phyloP scores from a whole-genome alignment of 2,113 vertebrate genomes.

The Taurulus bubalis region DNA sequence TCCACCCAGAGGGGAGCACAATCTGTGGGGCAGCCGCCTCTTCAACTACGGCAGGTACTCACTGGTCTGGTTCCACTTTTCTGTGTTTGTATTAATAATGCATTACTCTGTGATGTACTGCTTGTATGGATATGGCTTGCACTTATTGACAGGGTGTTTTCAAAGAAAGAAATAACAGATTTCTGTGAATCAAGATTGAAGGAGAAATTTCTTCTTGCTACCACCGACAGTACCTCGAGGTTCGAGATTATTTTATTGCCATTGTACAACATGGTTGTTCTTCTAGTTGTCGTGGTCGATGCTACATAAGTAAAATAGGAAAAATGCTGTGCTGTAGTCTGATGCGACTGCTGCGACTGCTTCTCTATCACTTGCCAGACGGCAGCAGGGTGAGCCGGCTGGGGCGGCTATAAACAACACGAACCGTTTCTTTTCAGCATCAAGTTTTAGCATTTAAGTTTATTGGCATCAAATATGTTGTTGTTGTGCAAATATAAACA shows the following conservation, averaged over 20 bases:
- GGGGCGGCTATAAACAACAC: neutral
- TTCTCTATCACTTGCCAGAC: neutral
- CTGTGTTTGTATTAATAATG: neutral
- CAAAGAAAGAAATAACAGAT: neutral
- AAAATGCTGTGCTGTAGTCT: neutral
- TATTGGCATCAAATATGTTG: slow-evolving; percentile 4
- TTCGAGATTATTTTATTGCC: slow-evolving; percentile 1
- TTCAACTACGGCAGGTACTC: slow-evolving; percentile 94
- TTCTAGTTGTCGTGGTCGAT: neutral
- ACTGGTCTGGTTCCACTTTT: neutral
- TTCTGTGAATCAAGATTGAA: neutral
- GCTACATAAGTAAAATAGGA: neutral
- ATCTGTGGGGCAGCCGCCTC: slow-evolving; percentile 93
- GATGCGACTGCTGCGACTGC: neutral
- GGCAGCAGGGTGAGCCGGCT: slow-evolving; percentile 6
- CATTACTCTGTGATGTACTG: neutral
- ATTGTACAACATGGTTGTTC: neutral
- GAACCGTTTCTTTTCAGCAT: slow-evolving; percentile 8
- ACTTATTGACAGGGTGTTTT: neutral
- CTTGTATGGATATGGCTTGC: neutral
- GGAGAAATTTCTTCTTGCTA: neutral
- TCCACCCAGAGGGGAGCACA: slow-evolving; percentile 89
- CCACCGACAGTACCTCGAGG: neutral
- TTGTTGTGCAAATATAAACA: neutral
- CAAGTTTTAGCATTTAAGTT: neutral